Conservation (phyloP, 1,140 invertebrate genomes). For the Gonioctena quinquepunctata region DNA sequence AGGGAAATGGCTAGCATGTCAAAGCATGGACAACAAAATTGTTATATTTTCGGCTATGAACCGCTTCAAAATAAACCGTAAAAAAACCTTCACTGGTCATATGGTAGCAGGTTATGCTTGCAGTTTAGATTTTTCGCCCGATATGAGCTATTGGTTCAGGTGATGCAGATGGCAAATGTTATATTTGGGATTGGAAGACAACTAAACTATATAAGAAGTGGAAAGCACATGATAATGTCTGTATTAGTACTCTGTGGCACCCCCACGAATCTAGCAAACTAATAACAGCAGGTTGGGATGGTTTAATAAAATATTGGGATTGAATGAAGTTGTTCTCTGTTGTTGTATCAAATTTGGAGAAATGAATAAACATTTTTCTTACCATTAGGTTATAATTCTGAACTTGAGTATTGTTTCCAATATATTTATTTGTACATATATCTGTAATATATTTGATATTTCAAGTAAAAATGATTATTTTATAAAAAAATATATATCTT, state of each 20-base stretch:
- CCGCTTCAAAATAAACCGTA: slow-evolving; percentile 95
- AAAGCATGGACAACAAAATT: slow-evolving; percentile 99
- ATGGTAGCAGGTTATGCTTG: slow-evolving; percentile 99
- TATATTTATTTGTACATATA: too few relatives aligned
- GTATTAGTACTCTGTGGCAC: slow-evolving; percentile 95
- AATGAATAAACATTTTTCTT: too few relatives aligned
- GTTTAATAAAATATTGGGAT: slow-evolving; percentile 98
- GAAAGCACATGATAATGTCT: slow-evolving; percentile 98
- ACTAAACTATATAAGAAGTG: slow-evolving; percentile 97
- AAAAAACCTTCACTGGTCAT: slow-evolving; percentile 97
- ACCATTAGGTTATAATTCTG: too few relatives aligned
- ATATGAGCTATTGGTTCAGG: slow-evolving; percentile 99
- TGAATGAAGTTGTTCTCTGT: too few relatives aligned
- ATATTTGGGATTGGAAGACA: slow-evolving; percentile 99
- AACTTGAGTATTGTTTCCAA: too few relatives aligned
- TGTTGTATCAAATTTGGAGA: too few relatives aligned
- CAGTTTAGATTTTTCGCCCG: slow-evolving; percentile 95
- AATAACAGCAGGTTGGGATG: slow-evolving; percentile 97
- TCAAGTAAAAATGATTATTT: too few relatives aligned
- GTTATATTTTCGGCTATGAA: slow-evolving; percentile 97
- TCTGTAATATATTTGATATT: too few relatives aligned
- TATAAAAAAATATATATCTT: too few relatives aligned
- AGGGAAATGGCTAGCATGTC: slow-evolving; percentile 96
- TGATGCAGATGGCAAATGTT: slow-evolving; percentile 99
- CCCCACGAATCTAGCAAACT: slow-evolving; percentile 98